These are phyloP conservation scores for Aphelenchoides bicaudatus DNA, from an alignment of 2,888 invertebrate genomes.

Conservation along the genomic window DNA sequence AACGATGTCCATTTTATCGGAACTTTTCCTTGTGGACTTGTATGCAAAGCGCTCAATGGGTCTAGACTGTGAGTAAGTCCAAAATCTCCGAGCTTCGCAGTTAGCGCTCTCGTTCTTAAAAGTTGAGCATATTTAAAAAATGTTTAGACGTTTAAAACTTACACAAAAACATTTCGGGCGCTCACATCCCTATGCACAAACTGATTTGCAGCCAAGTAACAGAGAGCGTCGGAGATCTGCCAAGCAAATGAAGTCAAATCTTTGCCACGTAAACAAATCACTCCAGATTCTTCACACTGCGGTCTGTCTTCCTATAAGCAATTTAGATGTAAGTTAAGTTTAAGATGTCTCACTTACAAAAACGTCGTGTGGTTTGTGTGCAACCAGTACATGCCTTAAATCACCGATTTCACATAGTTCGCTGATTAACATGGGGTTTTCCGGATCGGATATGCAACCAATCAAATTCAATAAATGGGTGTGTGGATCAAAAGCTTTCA, in stretches of 20 bases:
- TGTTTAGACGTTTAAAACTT: too few relatives aligned
- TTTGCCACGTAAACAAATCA: slow-evolving; percentile 13
- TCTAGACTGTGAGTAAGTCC: slow-evolving; percentile 12
- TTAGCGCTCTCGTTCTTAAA: not conserved
- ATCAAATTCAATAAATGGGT: slow-evolving; percentile 10
- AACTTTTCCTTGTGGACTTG: slow-evolving; percentile 19
- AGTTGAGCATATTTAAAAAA: too few relatives aligned
- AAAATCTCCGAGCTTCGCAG: slow-evolving; percentile 23
- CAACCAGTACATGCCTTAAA: not conserved
- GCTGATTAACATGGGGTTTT: slow-evolving; percentile 7
- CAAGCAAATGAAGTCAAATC: slow-evolving; percentile 18
- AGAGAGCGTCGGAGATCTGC: slow-evolving; percentile 19
- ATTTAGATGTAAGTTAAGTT: not conserved
- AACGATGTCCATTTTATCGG: slow-evolving; percentile 26
- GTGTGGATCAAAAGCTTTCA: slow-evolving; percentile 7
- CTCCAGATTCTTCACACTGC: slow-evolving; percentile 1
- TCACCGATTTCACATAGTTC: slow-evolving; percentile 14
- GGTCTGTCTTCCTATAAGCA: slow-evolving; percentile 3
- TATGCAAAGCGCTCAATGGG: slow-evolving; percentile 8
- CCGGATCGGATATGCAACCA: slow-evolving; percentile 12
- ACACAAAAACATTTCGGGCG: slow-evolving; percentile 7
- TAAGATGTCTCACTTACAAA: not conserved
- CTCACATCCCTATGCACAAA: not conserved
- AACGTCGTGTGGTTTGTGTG: slow-evolving; percentile 1
- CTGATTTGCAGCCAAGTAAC: slow-evolving; percentile 4